phyloP scores from a whole-genome alignment of 2,113 vertebrate species.

The Peromyscus polionotus region DNA sequence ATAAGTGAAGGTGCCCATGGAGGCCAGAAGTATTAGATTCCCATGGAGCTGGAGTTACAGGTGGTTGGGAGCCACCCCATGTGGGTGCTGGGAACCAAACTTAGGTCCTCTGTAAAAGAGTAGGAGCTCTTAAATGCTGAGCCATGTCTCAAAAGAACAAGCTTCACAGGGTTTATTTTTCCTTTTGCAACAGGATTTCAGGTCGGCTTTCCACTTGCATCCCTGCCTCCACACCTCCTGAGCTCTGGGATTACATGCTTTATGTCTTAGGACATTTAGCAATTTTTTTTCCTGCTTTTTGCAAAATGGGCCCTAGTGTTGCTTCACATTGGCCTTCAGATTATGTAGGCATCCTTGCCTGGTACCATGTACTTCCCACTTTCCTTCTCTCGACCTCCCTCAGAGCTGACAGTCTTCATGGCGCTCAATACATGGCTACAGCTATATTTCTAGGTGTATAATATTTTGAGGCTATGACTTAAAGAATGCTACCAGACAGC shows the following conservation, averaged over 20 bases:
- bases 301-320: not conserved
- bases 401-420: not conserved
- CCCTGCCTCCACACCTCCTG: not conserved
- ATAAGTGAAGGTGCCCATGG: not conserved
- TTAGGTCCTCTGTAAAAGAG: not conserved
- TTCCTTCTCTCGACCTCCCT: not conserved
- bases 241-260: not conserved
- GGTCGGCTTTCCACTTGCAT: not conserved
- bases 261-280: not conserved
- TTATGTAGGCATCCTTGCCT: not conserved
- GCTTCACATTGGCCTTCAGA: not conserved
- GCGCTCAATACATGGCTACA: not conserved
- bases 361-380: not conserved
- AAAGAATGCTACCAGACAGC: not conserved
- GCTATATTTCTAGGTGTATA: not conserved
- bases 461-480: not conserved
- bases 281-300: not conserved
- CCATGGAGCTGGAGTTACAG: not conserved
- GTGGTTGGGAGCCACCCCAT: not conserved
- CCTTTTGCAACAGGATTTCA: not conserved
- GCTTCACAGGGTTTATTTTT: not conserved
- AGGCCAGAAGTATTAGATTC: not conserved
- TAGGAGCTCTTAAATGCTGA: not conserved
- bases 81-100: not conserved
- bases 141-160: not conserved